Conservation (phyloP, 2,797 vertebrate species). For the Momotus momota region DNA sequence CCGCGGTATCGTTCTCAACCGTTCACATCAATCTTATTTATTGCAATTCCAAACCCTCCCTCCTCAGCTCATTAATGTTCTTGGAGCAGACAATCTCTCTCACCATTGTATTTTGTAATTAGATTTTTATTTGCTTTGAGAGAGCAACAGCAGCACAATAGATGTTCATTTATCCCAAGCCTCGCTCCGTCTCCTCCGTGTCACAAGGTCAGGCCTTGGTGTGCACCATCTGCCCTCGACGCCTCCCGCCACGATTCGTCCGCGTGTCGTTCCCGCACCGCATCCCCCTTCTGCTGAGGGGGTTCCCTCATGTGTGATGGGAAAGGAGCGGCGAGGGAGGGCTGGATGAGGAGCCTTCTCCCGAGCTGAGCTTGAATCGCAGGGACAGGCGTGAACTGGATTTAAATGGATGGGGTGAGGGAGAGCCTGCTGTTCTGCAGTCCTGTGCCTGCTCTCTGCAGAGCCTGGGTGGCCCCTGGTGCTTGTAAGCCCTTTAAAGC, state of each 20-base stretch:
- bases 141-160: neutral
- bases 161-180: constrained; percentile 31
- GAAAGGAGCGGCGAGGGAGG: neutral
- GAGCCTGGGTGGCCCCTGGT: constrained; percentile 55
- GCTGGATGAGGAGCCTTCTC: neutral
- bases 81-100: neutral
- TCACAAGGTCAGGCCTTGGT: constrained; percentile 25
- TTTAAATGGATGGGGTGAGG: neutral
- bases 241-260: neutral
- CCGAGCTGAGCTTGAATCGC: neutral
- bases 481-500: constrained; percentile 68
- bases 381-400: constrained; percentile 58
- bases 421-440: constrained; percentile 1
- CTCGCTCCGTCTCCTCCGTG: neutral
- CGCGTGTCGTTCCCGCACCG: fast-evolving
- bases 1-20: neutral
- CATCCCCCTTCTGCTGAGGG: neutral
- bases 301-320: neutral
- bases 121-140: constrained; percentile 63
- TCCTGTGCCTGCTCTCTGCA: neutral
- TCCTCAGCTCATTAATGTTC: constrained; percentile 43
- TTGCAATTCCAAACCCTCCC: constrained; percentile 21
- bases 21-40: constrained; percentile 9
- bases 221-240: constrained; percentile 2
- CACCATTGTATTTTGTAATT: constrained; percentile 57